Evolutionary conservation across 2,113 vertebrate species (phyloP).

Genomic region (Meriones unguiculatus): DNA sequence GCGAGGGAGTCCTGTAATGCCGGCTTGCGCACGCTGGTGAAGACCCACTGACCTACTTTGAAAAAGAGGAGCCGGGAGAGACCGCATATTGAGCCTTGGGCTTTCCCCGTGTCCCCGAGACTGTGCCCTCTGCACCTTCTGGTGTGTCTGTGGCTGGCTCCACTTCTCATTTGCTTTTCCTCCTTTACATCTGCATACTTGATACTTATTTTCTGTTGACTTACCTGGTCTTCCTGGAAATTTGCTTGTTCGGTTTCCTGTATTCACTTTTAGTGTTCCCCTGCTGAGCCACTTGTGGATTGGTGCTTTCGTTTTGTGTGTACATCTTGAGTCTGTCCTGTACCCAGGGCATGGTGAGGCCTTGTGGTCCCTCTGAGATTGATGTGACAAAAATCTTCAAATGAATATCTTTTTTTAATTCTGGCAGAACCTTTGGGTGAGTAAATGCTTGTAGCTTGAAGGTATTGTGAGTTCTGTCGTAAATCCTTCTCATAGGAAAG

Average conservation of each 20-base stretch:
- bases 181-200: neutral
- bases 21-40: neutral
- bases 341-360: neutral
- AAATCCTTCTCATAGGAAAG: neutral
- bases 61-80: neutral
- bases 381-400: too few relatives aligned
- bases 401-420: neutral
- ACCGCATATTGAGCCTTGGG: neutral
- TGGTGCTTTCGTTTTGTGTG: neutral
- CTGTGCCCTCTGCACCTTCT: neutral
- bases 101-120: neutral
- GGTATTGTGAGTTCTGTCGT: fast-evolving
- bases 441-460: neutral
- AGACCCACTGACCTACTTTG: neutral
- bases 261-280: neutral
- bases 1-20: neutral
- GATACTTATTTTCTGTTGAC: neutral
- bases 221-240: neutral
- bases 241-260: neutral
- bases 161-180: neutral
- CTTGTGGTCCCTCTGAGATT: neutral
- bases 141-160: neutral
- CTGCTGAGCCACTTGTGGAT: neutral
- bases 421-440: neutral
- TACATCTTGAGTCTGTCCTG: neutral